Conservation (phyloP, 2,888 invertebrate species). For the Cephus rjabovi region DNA sequence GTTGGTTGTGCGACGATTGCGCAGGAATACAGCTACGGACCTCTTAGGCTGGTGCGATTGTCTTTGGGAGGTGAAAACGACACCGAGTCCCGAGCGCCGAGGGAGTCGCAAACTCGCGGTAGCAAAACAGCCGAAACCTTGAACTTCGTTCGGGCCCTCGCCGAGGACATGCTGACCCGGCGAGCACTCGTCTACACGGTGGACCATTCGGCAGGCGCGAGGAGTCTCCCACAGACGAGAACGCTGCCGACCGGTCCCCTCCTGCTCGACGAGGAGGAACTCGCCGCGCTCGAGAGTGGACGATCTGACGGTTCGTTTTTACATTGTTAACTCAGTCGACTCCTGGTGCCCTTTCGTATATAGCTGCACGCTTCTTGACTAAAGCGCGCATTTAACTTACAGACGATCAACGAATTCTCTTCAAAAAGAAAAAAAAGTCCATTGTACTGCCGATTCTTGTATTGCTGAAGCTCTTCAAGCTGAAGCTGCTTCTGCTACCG, state of each 20-base stretch:
- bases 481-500: slow-evolving; percentile 73
- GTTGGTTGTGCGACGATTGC: too few relatives aligned
- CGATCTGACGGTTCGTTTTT: too few relatives aligned
- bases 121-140: slow-evolving; percentile 49
- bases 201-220: slow-evolving; percentile 45
- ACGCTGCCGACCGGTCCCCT: slow-evolving; percentile 37
- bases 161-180: slow-evolving; percentile 58
- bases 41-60: slow-evolving; percentile 57
- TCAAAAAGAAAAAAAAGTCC: slow-evolving; percentile 84
- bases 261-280: slow-evolving; percentile 59
- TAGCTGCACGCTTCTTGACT: too few relatives aligned
- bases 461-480: slow-evolving; percentile 60
- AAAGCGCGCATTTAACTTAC: too few relatives aligned
- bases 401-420: slow-evolving; percentile 46
- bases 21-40: slow-evolving; percentile 59
- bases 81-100: slow-evolving; percentile 47
- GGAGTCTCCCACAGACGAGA: slow-evolving; percentile 30
- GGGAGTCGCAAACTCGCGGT: slow-evolving; percentile 41
- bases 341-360: too few relatives aligned
- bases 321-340: too few relatives aligned
- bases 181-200: slow-evolving; percentile 60
- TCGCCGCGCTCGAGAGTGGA: slow-evolving; percentile 20
- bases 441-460: slow-evolving; percentile 71
- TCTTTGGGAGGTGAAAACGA: slow-evolving; percentile 34
- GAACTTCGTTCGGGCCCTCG: slow-evolving; percentile 52